These are phyloP conservation scores for Mixornis gularis DNA, from an alignment of 2,113 vertebrate species.

Conservation along the genomic window DNA sequence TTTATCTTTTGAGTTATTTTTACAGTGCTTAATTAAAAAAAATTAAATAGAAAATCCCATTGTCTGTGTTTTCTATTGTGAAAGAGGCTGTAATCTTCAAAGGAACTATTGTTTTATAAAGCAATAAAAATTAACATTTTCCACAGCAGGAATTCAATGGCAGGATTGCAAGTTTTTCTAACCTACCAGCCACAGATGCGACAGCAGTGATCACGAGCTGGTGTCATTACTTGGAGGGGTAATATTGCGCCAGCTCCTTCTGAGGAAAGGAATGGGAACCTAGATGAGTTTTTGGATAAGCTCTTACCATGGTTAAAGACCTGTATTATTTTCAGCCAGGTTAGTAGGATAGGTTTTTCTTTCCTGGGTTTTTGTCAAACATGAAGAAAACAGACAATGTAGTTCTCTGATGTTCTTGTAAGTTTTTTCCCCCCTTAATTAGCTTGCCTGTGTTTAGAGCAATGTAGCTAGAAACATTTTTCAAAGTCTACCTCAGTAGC, in stretches of 20 bases:
- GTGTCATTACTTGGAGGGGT: neutral
- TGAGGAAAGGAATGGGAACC: neutral
- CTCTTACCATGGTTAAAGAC: neutral
- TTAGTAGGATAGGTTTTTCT: neutral
- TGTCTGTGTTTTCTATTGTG: conserved; percentile 65
- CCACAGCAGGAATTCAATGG: conserved; percentile 52
- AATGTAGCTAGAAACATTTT: neutral
- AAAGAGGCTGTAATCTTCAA: conserved; percentile 59
- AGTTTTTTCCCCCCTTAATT: neutral
- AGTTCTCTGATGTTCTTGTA: neutral
- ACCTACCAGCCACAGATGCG: neutral
- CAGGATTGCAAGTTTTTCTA: conserved; percentile 45
- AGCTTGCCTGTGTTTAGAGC: neutral
- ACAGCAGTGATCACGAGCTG: neutral
- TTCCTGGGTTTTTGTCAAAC: neutral
- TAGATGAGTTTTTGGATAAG: neutral
- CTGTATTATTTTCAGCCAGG: neutral
- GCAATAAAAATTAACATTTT: conserved; percentile 63
- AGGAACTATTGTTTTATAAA: conserved; percentile 66
- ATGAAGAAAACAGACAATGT: neutral
- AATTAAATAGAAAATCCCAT: conserved; percentile 75
- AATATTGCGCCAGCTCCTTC: neutral
- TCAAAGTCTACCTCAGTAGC: neutral
- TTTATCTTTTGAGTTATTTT: conserved; percentile 75
- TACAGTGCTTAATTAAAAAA: conserved; percentile 72